These are phyloP conservation scores for Plagiodera versicolora DNA, from an alignment of 2,888 invertebrate species.

Conservation along the genomic window DNA sequence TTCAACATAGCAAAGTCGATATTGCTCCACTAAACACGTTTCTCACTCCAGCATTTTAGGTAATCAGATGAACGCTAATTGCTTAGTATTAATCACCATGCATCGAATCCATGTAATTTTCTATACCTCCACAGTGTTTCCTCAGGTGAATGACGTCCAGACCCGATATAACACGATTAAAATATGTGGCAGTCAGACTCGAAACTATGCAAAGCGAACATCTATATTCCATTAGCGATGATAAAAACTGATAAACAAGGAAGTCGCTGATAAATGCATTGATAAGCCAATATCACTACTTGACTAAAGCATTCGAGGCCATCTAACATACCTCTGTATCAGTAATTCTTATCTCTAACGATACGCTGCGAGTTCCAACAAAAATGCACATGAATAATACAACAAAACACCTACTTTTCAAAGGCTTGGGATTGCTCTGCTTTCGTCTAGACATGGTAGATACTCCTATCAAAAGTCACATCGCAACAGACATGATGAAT, in stretches of 20 bases:
- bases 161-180: not conserved
- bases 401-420: slow-evolving; percentile 78
- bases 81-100: too few species aligned
- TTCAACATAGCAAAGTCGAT: too few species aligned
- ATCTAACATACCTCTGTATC: slow-evolving; percentile 4
- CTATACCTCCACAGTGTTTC: too few species aligned
- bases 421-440: slow-evolving; percentile 94
- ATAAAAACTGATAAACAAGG: slow-evolving; percentile 1
- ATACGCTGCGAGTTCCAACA: slow-evolving; percentile 19
- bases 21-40: too few species aligned
- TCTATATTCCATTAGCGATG: slow-evolving; percentile 1
- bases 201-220: not conserved
- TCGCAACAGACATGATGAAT: slow-evolving; percentile 34
- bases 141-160: not conserved
- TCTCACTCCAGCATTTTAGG: too few species aligned
- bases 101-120: too few species aligned
- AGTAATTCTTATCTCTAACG: slow-evolving; percentile 8
- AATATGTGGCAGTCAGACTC: not conserved
- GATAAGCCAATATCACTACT: not conserved
- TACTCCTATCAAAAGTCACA: slow-evolving; percentile 42
- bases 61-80: too few species aligned
- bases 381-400: slow-evolving; percentile 24
- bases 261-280: slow-evolving; percentile 1
- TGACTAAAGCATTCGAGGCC: slow-evolving; percentile 8
- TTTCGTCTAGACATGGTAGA: slow-evolving; percentile 85